Base-by-base conservation (phyloP, 2,888 invertebrate genomes). In the Philopedon plagiatum region DNA sequence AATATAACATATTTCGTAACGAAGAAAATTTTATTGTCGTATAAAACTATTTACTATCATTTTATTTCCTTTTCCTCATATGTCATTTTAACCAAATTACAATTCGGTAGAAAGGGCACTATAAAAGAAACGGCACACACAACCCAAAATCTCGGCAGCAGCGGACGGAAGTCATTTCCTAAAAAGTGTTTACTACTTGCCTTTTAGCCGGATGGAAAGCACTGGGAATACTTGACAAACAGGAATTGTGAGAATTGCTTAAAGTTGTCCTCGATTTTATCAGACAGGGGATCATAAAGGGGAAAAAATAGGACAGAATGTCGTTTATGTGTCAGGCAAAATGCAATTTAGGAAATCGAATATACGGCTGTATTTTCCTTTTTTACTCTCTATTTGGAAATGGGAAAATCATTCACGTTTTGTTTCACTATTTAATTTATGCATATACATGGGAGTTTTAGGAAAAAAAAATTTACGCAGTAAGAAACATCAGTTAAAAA, bases 111-210 rank as follows among this genome's bases (percentile, higher is more conserved):
- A 65, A 66, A 37, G 66, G 66, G 34, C 37, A 37, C 19, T 23
- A 66, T 66, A 57, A 66, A 65, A 57, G 57, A 58, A 66, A 66
- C 44, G 66, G 23, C 44, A 29, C 29, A 46, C 58, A 58, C 41
- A 44, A 57, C 58, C 44, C 34, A 44, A 67, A 60, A 67, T 67
- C 44, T 60, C 34, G 34, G 39, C 37, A 29, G 32, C 32, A 21
- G 32, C 37, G 34, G 58, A 29, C 39, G 67, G 34, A 67, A 67
- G 67, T 67, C 67, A 67, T 60, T 60, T 49, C 26, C 58, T 61
- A 51, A 67, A 67, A 60, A 67, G 67, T 67, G 67, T 67, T 67
- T 61, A 67, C 67, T 51, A 61, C 54, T 60, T 51, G 67, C 60
- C 60, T 60, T 67, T 67, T 61, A 60, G 60, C 37, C 39, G 66